Base-by-base conservation (phyloP, 2,113 vertebrate species). In the Heloderma charlesbogerti region DNA sequence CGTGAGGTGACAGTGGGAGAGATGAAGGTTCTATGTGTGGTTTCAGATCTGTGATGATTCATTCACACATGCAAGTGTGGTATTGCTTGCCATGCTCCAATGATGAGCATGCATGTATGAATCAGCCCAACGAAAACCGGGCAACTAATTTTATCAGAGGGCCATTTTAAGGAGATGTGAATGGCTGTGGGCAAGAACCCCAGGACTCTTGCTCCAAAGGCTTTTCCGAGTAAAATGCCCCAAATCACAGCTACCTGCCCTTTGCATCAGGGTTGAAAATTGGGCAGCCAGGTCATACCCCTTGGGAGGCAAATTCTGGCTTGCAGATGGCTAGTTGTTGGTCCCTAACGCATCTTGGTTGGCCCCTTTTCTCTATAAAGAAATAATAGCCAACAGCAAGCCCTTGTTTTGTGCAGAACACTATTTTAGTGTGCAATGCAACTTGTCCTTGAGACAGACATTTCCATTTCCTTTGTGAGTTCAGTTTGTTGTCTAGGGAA, bases 401-500 rank as follows among this genome's bases (percentile, higher is more conserved):
- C 43, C 40, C 25, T 66, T 67, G 72, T 51, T 74, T 27, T 77
- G 80, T 45, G 27, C 25, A 9, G 81, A 54, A 77, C 48, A 51
- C 43, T 45, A 48, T 84, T 84, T 84, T 60, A 63, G 54, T 48
- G 71, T 45, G 57, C 51, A 90, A 67, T 90, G 72, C 43, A 75
- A 51, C 43, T 27, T 85, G 72, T 85, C 72, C 82, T 85, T 90
- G 89, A 85, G 69, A 84, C 25, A 37, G 43, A n/a, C 37, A 78
- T 85, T 85, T 77, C 82, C 43, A 85, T 85, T 90, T 79, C 74
- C 82, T 90, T 67, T 90, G 72, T 85, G 43, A 90, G 34, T 48
- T 54, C 72, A 48, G 72, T 77, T 67, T 69, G 87, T 88, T 90
- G 89, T 90, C 89, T 90, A 84, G 89, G 89, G 81, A 90, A 90